Evolutionary conservation across 2,113 vertebrate genomes (phyloP), one percentile per base, ranked within the genome.

Genomic region (Ctenomys sociabilis): DNA sequence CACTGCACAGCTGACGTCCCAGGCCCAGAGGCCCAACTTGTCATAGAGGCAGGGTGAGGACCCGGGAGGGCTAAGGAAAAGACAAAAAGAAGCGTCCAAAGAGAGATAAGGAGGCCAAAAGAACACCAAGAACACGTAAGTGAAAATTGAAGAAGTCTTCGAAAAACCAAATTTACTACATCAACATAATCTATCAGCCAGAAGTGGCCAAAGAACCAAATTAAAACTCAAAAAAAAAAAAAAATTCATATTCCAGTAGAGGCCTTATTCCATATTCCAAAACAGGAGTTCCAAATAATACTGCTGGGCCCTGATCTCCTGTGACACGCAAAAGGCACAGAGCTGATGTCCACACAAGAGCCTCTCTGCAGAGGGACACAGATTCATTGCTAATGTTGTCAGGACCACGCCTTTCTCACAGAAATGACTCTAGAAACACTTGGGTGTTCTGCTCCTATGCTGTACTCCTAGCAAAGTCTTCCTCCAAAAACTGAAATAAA

Each of bases 201-300:
- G 7, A 88, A 91, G 63, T 52, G 73, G 26, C 57, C 49, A 93
- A 90, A 61, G 16, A 52, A 80, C 26, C 35, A 84, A 93, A 43
- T 30, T 17, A 30, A 87, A 73, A 64, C 37, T 32, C 63, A 24
- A n/a, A n/a, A n/a, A n/a, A 49, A 66, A 16, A 72, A 37, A 63
- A 75, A n/a, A 9, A 14, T 80, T 80, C 84, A 82, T 77, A 82
- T 77, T 19, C 54, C 54, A 17, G 54, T 57, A 57, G 54, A 57
- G 16, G 54, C 54, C 54, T 57, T 57, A 57, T 57, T 57, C 54
- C 17, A 19, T 19, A 57, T 57, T 57, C 54, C 4, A 5, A 63
- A 75, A 49, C 37, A 68, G 63, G 43, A 35, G 1, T 59, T 61
- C 10, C 37, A 28, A 10, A 35, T 37, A 24, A 10, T 0, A 19